phyloP scores from a whole-genome alignment of 2,113 vertebrate species.

The Zapornia atra region DNA sequence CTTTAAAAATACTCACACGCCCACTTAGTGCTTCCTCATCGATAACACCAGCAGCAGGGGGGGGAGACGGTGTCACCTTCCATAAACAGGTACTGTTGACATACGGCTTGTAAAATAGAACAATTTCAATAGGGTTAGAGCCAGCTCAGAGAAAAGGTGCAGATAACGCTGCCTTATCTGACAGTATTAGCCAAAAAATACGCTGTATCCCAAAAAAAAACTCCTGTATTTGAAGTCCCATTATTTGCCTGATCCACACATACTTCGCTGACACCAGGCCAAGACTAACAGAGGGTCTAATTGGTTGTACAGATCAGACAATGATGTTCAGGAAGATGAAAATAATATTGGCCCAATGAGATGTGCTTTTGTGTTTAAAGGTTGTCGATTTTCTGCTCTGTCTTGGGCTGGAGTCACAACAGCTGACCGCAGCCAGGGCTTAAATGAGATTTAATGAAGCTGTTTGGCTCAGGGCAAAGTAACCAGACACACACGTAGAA shows the following conservation, averaged over 20 bases:
- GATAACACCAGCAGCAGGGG: constrained; percentile 70
- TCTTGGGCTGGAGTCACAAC: constrained; percentile 37
- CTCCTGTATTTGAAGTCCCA: constrained; percentile 55
- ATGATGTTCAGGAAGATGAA: constrained; percentile 39
- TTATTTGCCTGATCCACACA: constrained; percentile 43
- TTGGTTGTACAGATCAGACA: constrained; percentile 18
- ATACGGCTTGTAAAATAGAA: constrained; percentile 55
- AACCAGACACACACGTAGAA: constrained; percentile 27
- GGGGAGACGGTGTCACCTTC: constrained; percentile 54
- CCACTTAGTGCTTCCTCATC: constrained; percentile 77
- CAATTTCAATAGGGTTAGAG: constrained; percentile 26
- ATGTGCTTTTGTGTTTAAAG: background rate
- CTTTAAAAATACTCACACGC: constrained; percentile 65
- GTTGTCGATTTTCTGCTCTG: constrained; percentile 34
- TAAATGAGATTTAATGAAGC: constrained; percentile 19
- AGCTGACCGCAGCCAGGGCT: background rate
- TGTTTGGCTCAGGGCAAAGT: constrained; percentile 41
- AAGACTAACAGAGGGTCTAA: constrained; percentile 51
- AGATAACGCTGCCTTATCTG: constrained; percentile 68
- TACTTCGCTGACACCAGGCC: background rate
- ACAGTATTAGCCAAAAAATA: constrained; percentile 34
- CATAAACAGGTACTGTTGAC: constrained; percentile 78
- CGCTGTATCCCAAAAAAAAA: background rate
- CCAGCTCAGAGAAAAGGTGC: constrained; percentile 29
- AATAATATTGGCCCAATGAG: background rate